Evolutionary conservation across 2,888 invertebrate species (phyloP), one percentile per base, ranked within the genome.

Genomic region (Agrochola circellaris): DNA sequence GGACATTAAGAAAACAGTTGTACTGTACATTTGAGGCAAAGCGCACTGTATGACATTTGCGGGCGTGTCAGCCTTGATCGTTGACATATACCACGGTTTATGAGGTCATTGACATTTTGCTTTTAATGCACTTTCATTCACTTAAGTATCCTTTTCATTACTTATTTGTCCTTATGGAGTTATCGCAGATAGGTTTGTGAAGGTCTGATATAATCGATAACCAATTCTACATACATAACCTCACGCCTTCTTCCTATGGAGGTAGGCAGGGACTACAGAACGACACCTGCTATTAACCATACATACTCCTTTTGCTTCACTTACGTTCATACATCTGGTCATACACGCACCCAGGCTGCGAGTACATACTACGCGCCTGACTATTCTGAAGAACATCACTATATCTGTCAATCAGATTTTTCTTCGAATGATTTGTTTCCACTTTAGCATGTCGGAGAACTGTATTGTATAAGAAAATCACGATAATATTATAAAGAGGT

Each of bases 21-120:
- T 34, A 34, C 34, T 34, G 34, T 34, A 67, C 62, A 75, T 79
- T 85, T 80, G 74, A 84, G 79, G 48, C 66, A 86, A 66, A 73
- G 82, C 67, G 74, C 77, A 61, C 79, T 61, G 38, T 69, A 76
- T 89, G 91, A 89, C 91, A 91, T 91, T 91, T 90, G 84, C 79
- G 76, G 85, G 88, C 88, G 89, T 90, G 89, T 83, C 87, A 81
- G 75, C 84, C 86, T 84, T 86, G 87, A 89, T 90, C 86, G 88
- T 87, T 91, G 91, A 90, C 91, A 89, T 89, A 89, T 88, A 84
- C 45, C 68, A 65, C 64, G 48, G 56, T 15, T 74, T 70, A 68
- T 74, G 82, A 79, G 90, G 85, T 88, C 88, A 84, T 82, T 89
- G 90, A 88, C 90, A 88, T 90, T 89, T 83, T 45, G 20, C 1